Evolutionary conservation across 2,113 vertebrate genomes (phyloP), one percentile per base, ranked within the genome.

Genomic region (Gnathonemus longibarbis): DNA sequence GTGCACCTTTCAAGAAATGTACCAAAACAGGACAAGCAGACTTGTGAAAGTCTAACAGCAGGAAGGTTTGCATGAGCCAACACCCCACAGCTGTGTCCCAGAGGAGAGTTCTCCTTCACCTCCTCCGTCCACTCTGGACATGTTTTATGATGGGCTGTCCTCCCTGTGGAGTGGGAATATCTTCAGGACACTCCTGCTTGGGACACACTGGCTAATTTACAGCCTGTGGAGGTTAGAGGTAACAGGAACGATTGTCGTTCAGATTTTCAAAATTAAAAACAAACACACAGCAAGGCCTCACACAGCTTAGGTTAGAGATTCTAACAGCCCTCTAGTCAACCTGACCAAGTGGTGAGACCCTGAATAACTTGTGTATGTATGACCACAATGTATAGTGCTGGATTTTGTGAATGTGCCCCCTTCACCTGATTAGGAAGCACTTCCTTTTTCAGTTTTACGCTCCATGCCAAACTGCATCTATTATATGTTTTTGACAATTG

Each of bases 1-100:
- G 88, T 15, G 48, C 89, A 91, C 90, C 88, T 90, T 89, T 87
- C 80, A 83, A 74, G 83, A 89, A 89, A 53, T 49, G 49, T 42
- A 89, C 88, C 88, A 83, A 84, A 89, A 89, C 88, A 84, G 88
- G 74, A 89, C 77, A 84, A 84, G 74, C 70, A 89, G 66, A 89
- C 74, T 84, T 84, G 88, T 84, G 74, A 89, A 53, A 46, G 88
- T 56, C 49, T 83, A 27, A 83, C 21, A 89, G 66, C 70, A 84
- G 88, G 88, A 74, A 89, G 88, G 88, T 84, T 77, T 89, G 74
- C 11, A 49, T 45, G 70, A 49, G 74, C 70, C 66, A 48, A 13
- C 88, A 53, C 35, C 88, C 77, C 88, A 56, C 88, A 89, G 88
- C 88, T 89, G 88, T 50, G 50, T n/a, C 35, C 74, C 21, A 45